Percentiles rank a stretch among this genome's conserved stretches.
Conservation (phyloP, 2,113 vertebrate genomes). For the Ardeotis arabs region DNA sequence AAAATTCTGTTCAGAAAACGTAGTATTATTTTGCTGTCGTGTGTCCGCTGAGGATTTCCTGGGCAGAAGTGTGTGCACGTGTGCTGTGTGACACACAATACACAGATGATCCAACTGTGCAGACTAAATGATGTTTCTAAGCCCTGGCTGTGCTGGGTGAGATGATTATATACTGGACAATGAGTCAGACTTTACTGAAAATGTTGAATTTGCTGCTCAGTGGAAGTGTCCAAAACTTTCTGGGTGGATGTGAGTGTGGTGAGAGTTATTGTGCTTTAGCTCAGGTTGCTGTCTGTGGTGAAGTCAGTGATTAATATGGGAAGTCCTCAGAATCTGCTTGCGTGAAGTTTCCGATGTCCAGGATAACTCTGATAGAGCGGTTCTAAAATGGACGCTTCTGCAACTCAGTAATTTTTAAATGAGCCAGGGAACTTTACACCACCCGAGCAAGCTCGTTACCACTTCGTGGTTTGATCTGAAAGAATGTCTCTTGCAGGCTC, state of each 20-base stretch:
- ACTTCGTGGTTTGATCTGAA: background rate
- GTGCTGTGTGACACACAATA: background rate
- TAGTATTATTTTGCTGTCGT: background rate
- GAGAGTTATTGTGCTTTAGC: background rate
- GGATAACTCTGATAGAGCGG: background rate
- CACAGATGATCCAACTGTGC: background rate
- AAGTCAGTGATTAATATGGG: background rate
- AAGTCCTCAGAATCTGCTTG: background rate
- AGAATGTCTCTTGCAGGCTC: slow-evolving; percentile 74
- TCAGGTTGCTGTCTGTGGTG: background rate
- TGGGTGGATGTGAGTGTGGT: background rate
- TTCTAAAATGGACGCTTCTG: background rate
- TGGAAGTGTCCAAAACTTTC: background rate
- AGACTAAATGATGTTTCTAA: background rate
- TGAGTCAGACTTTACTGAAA: background rate
- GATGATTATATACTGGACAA: background rate
- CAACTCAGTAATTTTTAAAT: background rate
- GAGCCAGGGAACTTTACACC: background rate
- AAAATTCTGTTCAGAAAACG: background rate
- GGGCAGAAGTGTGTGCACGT: background rate
- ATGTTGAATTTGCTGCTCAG: background rate
- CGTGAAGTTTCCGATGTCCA: background rate
- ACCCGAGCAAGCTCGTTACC: accelerated
- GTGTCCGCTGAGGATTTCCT: background rate
- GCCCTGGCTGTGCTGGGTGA: background rate